Conservation (phyloP, 2,113 vertebrate genomes). For the Myotis brandtii region DNA sequence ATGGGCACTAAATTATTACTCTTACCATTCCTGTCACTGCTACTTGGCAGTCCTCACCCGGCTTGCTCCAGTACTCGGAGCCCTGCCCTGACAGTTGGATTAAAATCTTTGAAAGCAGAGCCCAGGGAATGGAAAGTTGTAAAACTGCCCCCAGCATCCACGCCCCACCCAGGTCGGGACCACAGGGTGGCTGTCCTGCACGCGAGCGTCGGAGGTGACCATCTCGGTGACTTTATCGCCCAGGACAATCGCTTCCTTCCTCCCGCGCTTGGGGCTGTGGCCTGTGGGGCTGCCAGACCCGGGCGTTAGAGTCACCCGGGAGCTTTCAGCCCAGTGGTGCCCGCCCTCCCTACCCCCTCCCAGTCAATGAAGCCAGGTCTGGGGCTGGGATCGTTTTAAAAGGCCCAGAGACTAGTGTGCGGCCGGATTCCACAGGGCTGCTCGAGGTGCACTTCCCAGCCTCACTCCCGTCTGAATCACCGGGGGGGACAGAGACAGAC, state of each 20-base stretch:
- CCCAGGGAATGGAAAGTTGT: background rate
- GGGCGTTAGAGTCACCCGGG: too few relatives aligned
- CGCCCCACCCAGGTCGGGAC: background rate
- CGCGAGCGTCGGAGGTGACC: background rate
- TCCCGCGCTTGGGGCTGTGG: too few relatives aligned
- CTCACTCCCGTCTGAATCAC: rapidly evolving
- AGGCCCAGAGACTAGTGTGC: background rate
- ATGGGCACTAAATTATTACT: background rate
- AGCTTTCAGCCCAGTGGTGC: too few relatives aligned
- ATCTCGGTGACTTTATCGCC: background rate
- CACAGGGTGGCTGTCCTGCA: too few relatives aligned
- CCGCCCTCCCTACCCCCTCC: too few relatives aligned
- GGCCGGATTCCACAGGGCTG: background rate
- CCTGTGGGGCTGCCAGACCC: too few relatives aligned
- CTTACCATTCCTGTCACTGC: rapidly evolving
- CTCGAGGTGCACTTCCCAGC: rapidly evolving
- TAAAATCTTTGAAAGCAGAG: background rate
- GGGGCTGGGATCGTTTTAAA: background rate
- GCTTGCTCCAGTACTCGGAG: background rate
- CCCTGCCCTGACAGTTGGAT: background rate
- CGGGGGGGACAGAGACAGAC: too few relatives aligned
- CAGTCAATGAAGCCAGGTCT: background rate
- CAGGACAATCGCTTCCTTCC: background rate
- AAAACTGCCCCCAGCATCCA: background rate
- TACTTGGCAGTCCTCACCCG: background rate